phyloP scores from a whole-genome alignment of 1,140 invertebrate species.

The Venustaconcha ellipsiformis region DNA sequence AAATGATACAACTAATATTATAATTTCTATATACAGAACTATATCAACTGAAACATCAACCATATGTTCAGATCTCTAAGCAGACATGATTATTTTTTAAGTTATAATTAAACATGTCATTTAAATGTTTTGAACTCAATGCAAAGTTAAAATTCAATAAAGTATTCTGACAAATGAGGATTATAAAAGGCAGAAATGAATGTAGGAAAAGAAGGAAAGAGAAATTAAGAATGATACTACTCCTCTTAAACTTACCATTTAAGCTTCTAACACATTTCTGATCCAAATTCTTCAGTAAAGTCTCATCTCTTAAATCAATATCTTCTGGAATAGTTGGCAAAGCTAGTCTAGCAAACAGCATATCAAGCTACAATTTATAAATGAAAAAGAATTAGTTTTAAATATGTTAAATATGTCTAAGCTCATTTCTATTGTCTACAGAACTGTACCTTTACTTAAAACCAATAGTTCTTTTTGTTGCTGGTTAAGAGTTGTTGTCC shows the following conservation, averaged over 20 bases:
- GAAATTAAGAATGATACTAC: slow-evolving; percentile 17
- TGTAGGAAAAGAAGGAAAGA: slow-evolving; percentile 16
- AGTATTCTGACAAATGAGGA: too few relatives aligned
- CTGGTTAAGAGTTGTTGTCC: too few relatives aligned
- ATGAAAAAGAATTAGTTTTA: slow-evolving; percentile 17
- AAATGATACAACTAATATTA: too few relatives aligned
- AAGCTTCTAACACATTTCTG: slow-evolving; percentile 96
- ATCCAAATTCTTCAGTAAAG: slow-evolving; percentile 94
- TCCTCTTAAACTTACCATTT: slow-evolving; percentile 76
- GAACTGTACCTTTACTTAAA: not conserved
- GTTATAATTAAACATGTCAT: too few relatives aligned
- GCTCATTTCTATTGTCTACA: not conserved
- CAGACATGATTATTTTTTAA: too few relatives aligned
- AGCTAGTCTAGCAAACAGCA: slow-evolving; percentile 94
- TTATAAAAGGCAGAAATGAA: too few relatives aligned
- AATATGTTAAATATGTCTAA: not conserved
- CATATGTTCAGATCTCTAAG: too few relatives aligned
- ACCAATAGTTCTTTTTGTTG: too few relatives aligned
- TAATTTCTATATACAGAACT: too few relatives aligned
- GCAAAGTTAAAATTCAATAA: too few relatives aligned
- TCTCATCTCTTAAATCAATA: slow-evolving; percentile 90
- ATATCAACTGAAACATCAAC: too few relatives aligned
- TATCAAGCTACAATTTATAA: slow-evolving; percentile 80
- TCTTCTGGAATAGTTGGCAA: slow-evolving; percentile 90
- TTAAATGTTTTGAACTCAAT: too few relatives aligned